A percentile compares a stretch with the other conserved stretches of the same genome.
These are phyloP conservation scores for Phytoseiulus persimilis DNA, from an alignment of 2,888 invertebrate genomes.

Conservation along the genomic window DNA sequence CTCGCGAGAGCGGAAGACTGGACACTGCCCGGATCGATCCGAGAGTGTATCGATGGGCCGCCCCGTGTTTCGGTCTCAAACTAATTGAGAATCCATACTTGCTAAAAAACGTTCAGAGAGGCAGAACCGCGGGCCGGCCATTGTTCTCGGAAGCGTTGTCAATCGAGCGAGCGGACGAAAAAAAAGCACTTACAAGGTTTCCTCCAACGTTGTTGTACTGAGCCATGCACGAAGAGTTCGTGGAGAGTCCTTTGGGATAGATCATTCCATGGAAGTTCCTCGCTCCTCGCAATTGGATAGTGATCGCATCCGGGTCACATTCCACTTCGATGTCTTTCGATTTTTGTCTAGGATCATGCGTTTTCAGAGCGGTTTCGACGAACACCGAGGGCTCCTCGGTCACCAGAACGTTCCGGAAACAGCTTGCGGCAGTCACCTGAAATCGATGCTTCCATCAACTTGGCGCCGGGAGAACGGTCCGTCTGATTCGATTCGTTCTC, in stretches of 20 bases:
- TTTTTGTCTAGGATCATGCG: conserved; percentile 21
- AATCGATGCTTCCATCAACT: not conserved
- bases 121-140: too few relatives aligned
- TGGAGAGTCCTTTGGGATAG: conserved; percentile 78
- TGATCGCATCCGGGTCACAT: conserved; percentile 36
- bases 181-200: conserved; percentile 54
- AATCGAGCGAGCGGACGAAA: not conserved
- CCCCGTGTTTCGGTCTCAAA: not conserved
- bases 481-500: not conserved
- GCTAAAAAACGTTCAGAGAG: not conserved
- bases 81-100: not conserved
- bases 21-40: not conserved
- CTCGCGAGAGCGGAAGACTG: too few relatives aligned
- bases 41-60: not conserved
- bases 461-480: not conserved
- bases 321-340: conserved; percentile 34
- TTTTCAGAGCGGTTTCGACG: conserved; percentile 19
- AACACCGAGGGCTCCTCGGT: conserved; percentile 32
- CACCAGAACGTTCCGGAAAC: not conserved
- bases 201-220: conserved; percentile 60
- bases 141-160: not conserved
- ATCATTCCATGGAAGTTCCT: conserved; percentile 71
- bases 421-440: conserved; percentile 26
- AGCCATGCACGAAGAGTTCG: conserved; percentile 75
- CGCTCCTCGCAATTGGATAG: conserved; percentile 21